Conservation (phyloP, 2,113 vertebrate species). For the Ginglymostoma cirratum region DNA sequence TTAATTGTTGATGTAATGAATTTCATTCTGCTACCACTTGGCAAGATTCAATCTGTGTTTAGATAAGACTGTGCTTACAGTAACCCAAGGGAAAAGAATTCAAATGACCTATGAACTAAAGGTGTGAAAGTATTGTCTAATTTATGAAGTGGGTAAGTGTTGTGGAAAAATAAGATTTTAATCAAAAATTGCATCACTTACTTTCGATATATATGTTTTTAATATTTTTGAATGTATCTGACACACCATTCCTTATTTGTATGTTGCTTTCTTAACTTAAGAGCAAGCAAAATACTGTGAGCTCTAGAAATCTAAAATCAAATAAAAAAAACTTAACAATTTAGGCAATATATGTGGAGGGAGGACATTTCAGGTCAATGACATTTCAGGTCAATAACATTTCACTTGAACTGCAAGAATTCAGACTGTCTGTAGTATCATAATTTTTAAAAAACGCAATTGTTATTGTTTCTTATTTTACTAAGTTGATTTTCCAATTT, state of each 20-base stretch:
- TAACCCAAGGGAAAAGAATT: conserved; percentile 54
- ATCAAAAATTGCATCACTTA: conserved; percentile 47
- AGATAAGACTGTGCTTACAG: conserved; percentile 52
- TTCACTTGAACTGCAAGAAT: background rate
- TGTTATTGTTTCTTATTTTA: background rate
- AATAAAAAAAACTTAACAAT: background rate
- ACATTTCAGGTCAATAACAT: background rate
- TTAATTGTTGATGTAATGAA: conserved; percentile 66
- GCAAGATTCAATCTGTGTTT: conserved; percentile 52
- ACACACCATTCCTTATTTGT: background rate
- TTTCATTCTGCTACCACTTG: conserved; percentile 60
- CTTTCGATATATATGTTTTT: conserved; percentile 43
- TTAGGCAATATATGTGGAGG: background rate
- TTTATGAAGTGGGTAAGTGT: conserved; percentile 45
- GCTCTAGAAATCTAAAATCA: background rate
- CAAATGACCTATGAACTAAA: conserved; percentile 53
- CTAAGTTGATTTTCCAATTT: background rate
- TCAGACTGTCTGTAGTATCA: background rate
- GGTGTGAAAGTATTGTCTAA: conserved; percentile 50
- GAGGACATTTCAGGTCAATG: background rate
- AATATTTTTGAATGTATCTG: background rate
- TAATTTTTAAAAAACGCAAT: background rate
- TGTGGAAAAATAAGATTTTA: conserved; percentile 41
- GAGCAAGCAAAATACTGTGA: background rate
- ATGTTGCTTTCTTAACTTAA: background rate